Evolutionary conservation across 35 echinoderm and acorn worm genomes (phyloP).

Genomic region (Amphiura filiformis): DNA sequence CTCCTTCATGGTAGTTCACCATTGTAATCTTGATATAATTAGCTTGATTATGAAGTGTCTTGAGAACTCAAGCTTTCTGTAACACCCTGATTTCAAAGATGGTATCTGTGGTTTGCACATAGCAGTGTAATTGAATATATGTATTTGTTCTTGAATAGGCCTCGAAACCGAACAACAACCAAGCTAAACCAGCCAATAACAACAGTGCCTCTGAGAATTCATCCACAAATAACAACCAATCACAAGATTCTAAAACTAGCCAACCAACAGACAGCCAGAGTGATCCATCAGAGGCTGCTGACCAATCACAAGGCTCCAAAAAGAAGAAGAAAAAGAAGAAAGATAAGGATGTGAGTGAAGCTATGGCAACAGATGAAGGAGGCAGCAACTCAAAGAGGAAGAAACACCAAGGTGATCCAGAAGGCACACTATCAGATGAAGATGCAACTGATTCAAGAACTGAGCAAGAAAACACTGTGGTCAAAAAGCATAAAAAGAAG

Average conservation of each 20-base stretch:
- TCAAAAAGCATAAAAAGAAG: slow-evolving; percentile 5
- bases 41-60: too few species aligned
- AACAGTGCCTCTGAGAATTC: neutral
- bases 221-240: neutral
- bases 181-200: neutral
- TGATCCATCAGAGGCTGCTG: neutral
- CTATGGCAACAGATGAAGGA: neutral
- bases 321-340: slow-evolving; percentile 29
- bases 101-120: too few species aligned
- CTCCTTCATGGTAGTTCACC: too few species aligned
- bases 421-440: slow-evolving; percentile 18
- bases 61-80: too few species aligned
- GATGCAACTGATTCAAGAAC: neutral
- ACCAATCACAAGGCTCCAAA: neutral
- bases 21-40: too few species aligned
- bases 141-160: neutral
- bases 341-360: neutral
- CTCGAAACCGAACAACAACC: neutral
- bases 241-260: neutral
- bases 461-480: neutral
- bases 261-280: neutral
- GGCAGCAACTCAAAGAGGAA: neutral
- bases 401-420: neutral
- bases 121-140: too few species aligned
- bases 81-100: too few species aligned